These are phyloP conservation scores for Rhabdophis nuchalis DNA, from an alignment of 2,797 vertebrate species.

Conservation along the genomic window DNA sequence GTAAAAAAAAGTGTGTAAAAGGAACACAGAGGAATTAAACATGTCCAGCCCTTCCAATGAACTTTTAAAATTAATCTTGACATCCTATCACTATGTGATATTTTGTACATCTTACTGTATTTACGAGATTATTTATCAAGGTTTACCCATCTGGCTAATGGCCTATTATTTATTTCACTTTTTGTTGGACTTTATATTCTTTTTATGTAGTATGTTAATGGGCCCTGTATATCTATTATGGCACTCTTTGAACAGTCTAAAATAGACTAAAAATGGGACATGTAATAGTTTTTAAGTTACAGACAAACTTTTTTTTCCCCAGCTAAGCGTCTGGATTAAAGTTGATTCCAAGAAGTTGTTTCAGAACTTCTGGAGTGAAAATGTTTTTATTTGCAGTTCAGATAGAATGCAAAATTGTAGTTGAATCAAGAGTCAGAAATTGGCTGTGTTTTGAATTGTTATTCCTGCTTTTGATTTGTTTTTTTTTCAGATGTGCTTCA, in stretches of 20 bases:
- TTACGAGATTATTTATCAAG: constrained; percentile 89
- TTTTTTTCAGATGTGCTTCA: constrained; percentile 77
- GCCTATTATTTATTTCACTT: constrained; percentile 89
- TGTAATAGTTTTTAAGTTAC: constrained; percentile 72
- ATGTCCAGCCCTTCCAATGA: constrained; percentile 65
- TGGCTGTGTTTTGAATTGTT: constrained; percentile 77
- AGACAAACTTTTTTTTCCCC: constrained; percentile 60
- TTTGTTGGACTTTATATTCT: constrained; percentile 83
- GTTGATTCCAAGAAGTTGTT: constrained; percentile 69
- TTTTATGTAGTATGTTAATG: constrained; percentile 77
- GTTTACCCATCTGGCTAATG: constrained; percentile 82
- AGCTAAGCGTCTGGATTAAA: constrained; percentile 65
- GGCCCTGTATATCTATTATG: constrained; percentile 77
- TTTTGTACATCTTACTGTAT: constrained; percentile 91
- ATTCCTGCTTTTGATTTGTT: constrained; percentile 68
- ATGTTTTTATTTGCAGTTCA: constrained; percentile 74
- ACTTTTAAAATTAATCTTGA: constrained; percentile 83
- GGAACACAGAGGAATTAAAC: constrained; percentile 73
- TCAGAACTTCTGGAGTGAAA: constrained; percentile 72
- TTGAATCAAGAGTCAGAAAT: constrained; percentile 77
- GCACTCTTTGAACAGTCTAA: constrained; percentile 75
- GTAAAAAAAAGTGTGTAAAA: constrained; percentile 70
- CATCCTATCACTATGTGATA: constrained; percentile 95
- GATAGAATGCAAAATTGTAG: constrained; percentile 70
- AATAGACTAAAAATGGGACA: constrained; percentile 73